These are phyloP conservation scores for Pasiphila rectangulata DNA, from an alignment of 2,888 invertebrate genomes.

Conservation along the genomic window DNA sequence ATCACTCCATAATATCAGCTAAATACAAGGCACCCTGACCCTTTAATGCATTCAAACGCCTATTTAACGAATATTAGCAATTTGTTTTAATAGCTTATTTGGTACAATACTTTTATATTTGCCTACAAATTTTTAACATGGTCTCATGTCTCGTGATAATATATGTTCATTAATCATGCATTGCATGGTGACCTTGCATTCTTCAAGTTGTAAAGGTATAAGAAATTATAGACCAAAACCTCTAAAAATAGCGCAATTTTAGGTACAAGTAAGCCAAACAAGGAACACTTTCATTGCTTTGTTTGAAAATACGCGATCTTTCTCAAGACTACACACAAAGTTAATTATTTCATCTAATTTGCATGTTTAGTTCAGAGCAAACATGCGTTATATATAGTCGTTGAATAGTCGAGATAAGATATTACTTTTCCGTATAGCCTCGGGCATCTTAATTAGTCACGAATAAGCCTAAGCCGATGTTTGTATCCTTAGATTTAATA, in stretches of 20 bases:
- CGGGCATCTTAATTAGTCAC: constrained; percentile 17
- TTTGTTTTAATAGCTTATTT: constrained; percentile 31
- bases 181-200: constrained; percentile 6
- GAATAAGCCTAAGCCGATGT: constrained; percentile 5
- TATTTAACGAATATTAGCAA: constrained; percentile 41
- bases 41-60: constrained; percentile 46
- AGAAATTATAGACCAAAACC: background rate
- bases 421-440: constrained; percentile 19
- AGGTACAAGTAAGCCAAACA: too few relatives aligned
- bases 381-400: constrained; percentile 17
- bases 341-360: constrained; percentile 24
- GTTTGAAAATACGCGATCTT: constrained; percentile 19
- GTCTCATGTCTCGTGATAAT: too few relatives aligned
- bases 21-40: constrained; percentile 56
- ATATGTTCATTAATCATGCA: constrained; percentile 12
- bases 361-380: constrained; percentile 21
- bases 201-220: background rate
- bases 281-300: background rate
- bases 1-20: constrained; percentile 50
- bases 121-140: background rate
- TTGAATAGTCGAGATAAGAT: constrained; percentile 19
- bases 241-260: too few relatives aligned
- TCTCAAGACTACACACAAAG: constrained; percentile 6
- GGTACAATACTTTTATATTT: constrained; percentile 15
- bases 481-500: constrained; percentile 26